These are phyloP conservation scores for Agriopis marginaria DNA, from an alignment of 2,888 invertebrate species.

Conservation along the genomic window DNA sequence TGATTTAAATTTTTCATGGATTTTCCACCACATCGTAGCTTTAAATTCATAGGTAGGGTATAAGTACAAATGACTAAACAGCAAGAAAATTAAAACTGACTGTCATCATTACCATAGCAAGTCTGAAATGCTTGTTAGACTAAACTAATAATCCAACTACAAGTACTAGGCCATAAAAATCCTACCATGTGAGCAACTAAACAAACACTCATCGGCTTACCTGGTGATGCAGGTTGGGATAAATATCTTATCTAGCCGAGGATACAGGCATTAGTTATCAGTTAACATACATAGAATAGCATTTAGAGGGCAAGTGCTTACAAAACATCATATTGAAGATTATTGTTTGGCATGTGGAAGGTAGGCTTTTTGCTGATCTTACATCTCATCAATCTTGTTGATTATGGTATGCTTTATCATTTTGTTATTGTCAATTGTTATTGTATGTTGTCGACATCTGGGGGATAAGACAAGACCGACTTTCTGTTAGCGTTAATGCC, in stretches of 20 bases:
- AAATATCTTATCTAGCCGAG: neutral
- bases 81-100: neutral
- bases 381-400: too few species aligned
- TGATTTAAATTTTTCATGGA: too few species aligned
- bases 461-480: too few species aligned
- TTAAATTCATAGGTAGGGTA: neutral
- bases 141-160: neutral
- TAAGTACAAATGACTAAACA: too few species aligned
- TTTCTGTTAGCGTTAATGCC: too few species aligned
- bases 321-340: neutral
- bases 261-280: neutral
- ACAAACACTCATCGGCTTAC: neutral
- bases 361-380: too few species aligned
- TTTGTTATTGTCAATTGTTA: too few species aligned
- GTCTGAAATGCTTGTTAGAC: too few species aligned
- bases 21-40: too few species aligned
- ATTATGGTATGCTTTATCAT: too few species aligned
- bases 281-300: neutral
- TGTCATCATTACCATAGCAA: neutral
- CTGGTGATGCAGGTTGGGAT: neutral
- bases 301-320: neutral
- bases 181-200: neutral
- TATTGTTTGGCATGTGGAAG: too few species aligned
- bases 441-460: too few species aligned
- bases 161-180: neutral